Evolutionary conservation across 2,888 invertebrate genomes (phyloP), one percentile per base, ranked within the genome.

Genomic region (Tetragnatha montana): DNA sequence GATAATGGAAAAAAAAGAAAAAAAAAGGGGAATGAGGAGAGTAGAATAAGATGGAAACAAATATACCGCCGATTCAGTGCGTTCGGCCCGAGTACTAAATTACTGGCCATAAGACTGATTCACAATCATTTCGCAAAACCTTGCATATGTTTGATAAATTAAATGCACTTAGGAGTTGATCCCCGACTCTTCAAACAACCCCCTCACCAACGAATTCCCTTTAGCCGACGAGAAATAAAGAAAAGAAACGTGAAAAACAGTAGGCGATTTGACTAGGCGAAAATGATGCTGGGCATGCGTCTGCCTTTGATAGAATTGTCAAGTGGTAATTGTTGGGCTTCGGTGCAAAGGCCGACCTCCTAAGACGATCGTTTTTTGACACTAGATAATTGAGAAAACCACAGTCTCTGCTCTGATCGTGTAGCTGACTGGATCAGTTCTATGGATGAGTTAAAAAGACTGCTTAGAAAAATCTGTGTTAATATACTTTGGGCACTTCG

Each of bases 301-400:
- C 84, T 73, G 84, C 74, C 75, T 84, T 89, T 89, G 88, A 89
- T 89, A 81, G 88, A 84, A 89, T 89, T 89, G 88, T 89, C 88
- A 89, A 84, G 80, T 80, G 84, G 84, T 84, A 84, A 84, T 89
- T 84, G 84, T 84, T 80, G 70, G 88, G 75, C 84, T 84, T 17
- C 75, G 81, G 68, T 69, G 80, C 74, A 73, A 35, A 81, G 75
- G 19, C 51, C 84, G 88, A 89, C 88, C 88, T 84, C 88, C 88
- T 84, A 84, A 70, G 88, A 89, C 80, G 88, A 84, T 22, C 12
- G 47, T 88, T 80, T 81, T 82, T 71, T 83, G 80, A 81, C 84
- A 88, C 88, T 84, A 80, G 50, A 84, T 88, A 88, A 88, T 69
- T 68, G 75, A 80, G 69, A 79, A 84, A 88, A 88, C 84, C 88